Base-by-base conservation (phyloP, 2,113 vertebrate species). In the Percopsis transmontana region DNA sequence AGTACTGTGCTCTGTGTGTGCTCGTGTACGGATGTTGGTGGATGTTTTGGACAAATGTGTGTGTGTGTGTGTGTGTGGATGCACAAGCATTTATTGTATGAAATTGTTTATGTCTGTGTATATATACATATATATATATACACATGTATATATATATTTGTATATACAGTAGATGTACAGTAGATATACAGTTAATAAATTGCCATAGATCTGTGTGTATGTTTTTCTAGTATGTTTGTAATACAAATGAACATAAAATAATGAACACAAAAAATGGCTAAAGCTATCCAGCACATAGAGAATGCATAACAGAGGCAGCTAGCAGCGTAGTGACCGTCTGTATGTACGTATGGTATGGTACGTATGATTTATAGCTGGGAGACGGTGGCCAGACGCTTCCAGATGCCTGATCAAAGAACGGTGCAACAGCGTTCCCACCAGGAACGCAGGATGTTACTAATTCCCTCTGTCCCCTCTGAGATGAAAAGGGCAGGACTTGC, bases 381-480 rank as follows among this genome's bases (percentile, higher is more conserved):
- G 19, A 41, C 38, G 64, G 44, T 63, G 18, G 14, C 21, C 23
- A 67, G 45, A 50, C 41, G 10, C 39, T 40, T 40, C 62, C 54
- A 44, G 40, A 62, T 45, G 58, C 50, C 52, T 69, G 68, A 72
- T 76, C 78, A 76, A 72, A 72, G 68, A 57, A 48, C 33, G 23
- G 8, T 44, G 21, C 21, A 48, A 59, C 71, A 40, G 38, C n/a
- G n/a, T n/a, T 71, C 56, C 59, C 52, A 24, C 48, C 55, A 44
- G 55, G 63, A 1, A 50, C 42, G 54, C 44, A 69, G 58, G 39
- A 77, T 59, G 61, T 51, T 54, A 53, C 70, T 58, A 66, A 67
- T 58, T 67, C 40, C 24, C 13, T 45, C 21, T 40, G 18, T 39
- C 59, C 18, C 41, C 48, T 50, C 47, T 33, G 58, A 12, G 53